Conservation (phyloP, 2,797 vertebrate species). For the Pseudochaenichthys georgianus region DNA sequence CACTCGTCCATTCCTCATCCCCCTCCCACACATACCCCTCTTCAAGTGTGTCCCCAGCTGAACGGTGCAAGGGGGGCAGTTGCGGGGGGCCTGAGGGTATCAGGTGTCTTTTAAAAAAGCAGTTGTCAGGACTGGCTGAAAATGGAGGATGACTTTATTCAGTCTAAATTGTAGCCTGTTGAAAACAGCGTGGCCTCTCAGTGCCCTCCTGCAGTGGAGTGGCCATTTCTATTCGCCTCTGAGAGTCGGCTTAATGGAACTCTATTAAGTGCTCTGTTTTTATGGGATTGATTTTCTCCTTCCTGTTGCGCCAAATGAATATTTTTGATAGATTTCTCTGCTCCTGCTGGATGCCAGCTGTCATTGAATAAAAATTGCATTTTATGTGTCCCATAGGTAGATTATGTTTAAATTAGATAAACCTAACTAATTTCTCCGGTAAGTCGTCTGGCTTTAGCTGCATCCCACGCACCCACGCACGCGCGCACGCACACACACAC, state of each 20-base stretch:
- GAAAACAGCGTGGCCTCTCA: slow-evolving; percentile 64
- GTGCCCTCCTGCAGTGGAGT: slow-evolving; percentile 60
- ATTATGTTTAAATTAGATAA: slow-evolving; percentile 69
- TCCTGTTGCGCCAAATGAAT: slow-evolving; percentile 73
- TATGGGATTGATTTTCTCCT: slow-evolving; percentile 76
- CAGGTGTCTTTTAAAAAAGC: slow-evolving; percentile 81
- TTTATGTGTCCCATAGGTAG: slow-evolving; percentile 65
- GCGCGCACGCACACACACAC: background rate
- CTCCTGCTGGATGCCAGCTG: slow-evolving; percentile 63
- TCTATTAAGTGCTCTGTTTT: slow-evolving; percentile 76
- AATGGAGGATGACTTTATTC: slow-evolving; percentile 77
- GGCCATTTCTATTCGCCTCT: slow-evolving; percentile 61
- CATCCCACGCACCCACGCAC: slow-evolving; percentile 22
- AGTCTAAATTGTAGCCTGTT: slow-evolving; percentile 67
- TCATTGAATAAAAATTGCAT: slow-evolving; percentile 61
- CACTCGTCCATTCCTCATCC: slow-evolving; percentile 52
- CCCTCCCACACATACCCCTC: slow-evolving; percentile 54
- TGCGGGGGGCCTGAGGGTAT: slow-evolving; percentile 55
- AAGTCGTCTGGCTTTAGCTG: slow-evolving; percentile 47
- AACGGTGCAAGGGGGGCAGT: slow-evolving; percentile 15
- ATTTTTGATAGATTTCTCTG: slow-evolving; percentile 72
- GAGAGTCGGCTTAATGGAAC: slow-evolving; percentile 74
- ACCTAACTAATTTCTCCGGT: slow-evolving; percentile 44
- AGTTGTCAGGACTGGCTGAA: slow-evolving; percentile 78
- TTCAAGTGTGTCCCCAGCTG: slow-evolving; percentile 65